These are phyloP conservation scores for Megalurothrips usitatus DNA, from an alignment of 2,888 invertebrate genomes.

Conservation along the genomic window DNA sequence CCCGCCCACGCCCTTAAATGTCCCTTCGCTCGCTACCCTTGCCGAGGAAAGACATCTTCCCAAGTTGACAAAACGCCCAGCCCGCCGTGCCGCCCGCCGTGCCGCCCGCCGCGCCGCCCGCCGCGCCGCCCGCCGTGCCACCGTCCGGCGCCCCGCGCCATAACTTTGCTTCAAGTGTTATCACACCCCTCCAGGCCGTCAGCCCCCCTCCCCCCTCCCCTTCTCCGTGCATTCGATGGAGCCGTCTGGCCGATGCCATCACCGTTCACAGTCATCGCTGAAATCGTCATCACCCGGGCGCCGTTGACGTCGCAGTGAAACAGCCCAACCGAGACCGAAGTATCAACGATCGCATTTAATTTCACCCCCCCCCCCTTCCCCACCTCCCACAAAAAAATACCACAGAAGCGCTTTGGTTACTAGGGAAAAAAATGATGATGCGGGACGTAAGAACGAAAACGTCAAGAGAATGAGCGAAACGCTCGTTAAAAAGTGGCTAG, in stretches of 20 bases:
- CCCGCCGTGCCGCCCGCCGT: neutral
- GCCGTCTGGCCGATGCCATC: neutral
- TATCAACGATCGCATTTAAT: neutral
- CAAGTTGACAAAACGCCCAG: neutral
- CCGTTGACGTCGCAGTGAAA: neutral
- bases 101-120: neutral
- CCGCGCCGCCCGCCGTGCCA: neutral
- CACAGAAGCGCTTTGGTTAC: no score
- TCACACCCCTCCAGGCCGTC: neutral
- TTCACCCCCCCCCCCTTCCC: no score
- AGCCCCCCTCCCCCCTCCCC: neutral
- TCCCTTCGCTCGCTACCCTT: no score
- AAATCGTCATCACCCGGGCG: neutral
- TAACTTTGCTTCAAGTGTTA: constrained; percentile 9
- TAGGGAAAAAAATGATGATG: no score
- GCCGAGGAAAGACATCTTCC: neutral
- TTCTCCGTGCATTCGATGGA: neutral
- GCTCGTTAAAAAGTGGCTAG: constrained; percentile 13
- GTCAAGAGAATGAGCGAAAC: neutral
- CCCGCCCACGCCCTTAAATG: no score
- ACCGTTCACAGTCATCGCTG: no score
- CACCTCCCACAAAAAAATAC: no score
- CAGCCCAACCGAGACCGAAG: neutral
- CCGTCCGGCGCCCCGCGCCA: neutral
- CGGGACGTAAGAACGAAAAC: no score